Percentiles rank a stretch among this genome's conserved stretches.
phyloP scores from a whole-genome alignment of 2,888 invertebrate species.

The Chrysolina oricalcia region DNA sequence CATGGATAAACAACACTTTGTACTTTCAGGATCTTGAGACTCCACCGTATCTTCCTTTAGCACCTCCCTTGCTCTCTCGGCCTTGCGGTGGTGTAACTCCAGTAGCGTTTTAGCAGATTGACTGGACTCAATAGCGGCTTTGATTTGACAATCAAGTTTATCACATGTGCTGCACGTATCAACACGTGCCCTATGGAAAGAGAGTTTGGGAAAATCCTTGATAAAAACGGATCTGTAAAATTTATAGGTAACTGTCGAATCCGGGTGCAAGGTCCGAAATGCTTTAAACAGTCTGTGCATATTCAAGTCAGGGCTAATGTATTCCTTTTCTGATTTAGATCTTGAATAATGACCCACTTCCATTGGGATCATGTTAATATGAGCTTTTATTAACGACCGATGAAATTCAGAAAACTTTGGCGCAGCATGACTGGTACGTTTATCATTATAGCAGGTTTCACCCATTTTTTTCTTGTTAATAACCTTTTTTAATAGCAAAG shows the following conservation, averaged over 20 bases:
- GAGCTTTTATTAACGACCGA: neutral
- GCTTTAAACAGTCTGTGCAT: slow-evolving; percentile 45
- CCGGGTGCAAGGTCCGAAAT: slow-evolving; percentile 43
- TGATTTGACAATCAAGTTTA: slow-evolving; percentile 46
- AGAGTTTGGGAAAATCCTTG: slow-evolving; percentile 47
- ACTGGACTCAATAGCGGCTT: slow-evolving; percentile 38
- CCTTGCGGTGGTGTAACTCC: slow-evolving; percentile 49
- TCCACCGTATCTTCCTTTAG: slow-evolving; percentile 49
- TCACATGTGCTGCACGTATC: too few relatives aligned
- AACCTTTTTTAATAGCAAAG: slow-evolving; percentile 23
- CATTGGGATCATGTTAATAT: slow-evolving; percentile 48
- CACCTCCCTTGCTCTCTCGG: slow-evolving; percentile 34
- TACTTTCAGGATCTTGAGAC: slow-evolving; percentile 51
- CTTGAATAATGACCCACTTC: slow-evolving; percentile 50
- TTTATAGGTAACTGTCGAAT: slow-evolving; percentile 44
- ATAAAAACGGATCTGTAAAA: slow-evolving; percentile 42
- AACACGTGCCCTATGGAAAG: slow-evolving; percentile 31
- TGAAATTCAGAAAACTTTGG: too few relatives aligned
- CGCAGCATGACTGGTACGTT: neutral
- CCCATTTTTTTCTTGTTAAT: slow-evolving; percentile 43
- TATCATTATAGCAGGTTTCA: slow-evolving; percentile 43
- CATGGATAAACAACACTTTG: slow-evolving; percentile 50
- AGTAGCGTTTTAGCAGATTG: slow-evolving; percentile 34
- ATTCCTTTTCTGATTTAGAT: slow-evolving; percentile 49
- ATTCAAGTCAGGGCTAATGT: slow-evolving; percentile 53